Evolutionary conservation across 2,113 vertebrate species (phyloP), one percentile per base, ranked within the genome.

Genomic region (Mirza zaza): DNA sequence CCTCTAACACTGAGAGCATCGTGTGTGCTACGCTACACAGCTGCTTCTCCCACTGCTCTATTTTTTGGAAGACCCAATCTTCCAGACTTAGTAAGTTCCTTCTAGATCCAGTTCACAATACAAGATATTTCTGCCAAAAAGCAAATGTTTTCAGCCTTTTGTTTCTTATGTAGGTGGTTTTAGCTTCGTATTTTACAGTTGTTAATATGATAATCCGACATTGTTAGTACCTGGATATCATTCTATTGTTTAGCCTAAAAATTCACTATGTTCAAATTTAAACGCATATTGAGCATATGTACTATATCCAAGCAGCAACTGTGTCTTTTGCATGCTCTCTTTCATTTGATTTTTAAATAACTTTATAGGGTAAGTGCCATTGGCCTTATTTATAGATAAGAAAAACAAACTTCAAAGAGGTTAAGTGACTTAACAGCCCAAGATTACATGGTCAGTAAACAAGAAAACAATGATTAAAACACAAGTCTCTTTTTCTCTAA

Each of bases 21-120:
- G 4, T 89, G 61, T 77, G 65, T 73, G 90, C 73, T 2, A 20
- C 82, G 70, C 61, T 67, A 82, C 89, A 92, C 89, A 91, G 93
- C 93, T 96, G 92, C 36, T 95, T 84, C 87, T 65, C 45, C 55
- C 32, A 12, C 34, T 68, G 52, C 79, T 97, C 63, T 85, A 87
- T 82, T 92, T 91, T 96, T 87, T 96, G 61, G 76, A 97, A 97
- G 79, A 95, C n/a, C 34, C 15, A 79, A 94, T 94, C 75, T 96
- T 94, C 34, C 39, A 89, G 83, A 70, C 84, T 94, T 94, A 25
- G 6, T 52, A 95, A 87, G 82, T 76, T 94, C 42, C 18, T 97
- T 73, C 42, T 32, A 94, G 61, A 73, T 4, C 39, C 65, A 95
- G 36, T 77, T 92, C 61, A 94, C 21, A 65, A 79, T n/a, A 68